Conservation (phyloP, 2,888 invertebrate species). For the Papilio elwesi region DNA sequence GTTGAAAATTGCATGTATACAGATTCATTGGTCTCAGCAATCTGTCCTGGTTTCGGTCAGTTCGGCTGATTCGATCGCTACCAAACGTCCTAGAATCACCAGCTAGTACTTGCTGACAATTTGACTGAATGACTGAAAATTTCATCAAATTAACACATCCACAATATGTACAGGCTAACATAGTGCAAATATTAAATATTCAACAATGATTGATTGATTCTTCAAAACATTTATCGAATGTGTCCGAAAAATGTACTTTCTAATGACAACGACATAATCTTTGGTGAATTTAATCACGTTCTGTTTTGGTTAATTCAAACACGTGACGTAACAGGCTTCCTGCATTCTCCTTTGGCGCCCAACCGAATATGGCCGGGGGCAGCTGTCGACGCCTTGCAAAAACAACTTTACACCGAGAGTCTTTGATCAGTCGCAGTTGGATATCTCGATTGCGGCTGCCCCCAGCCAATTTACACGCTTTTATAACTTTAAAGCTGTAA, state of each 20-base stretch:
- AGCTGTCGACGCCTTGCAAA: slow-evolving; percentile 47
- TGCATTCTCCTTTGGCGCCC: slow-evolving; percentile 8
- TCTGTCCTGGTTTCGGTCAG: too few relatives aligned
- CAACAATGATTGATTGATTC: too few relatives aligned
- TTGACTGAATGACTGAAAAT: too few relatives aligned
- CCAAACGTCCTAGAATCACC: too few relatives aligned
- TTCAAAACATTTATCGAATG: not conserved
- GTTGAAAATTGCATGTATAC: too few relatives aligned
- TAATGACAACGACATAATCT: not conserved
- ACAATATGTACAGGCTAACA: too few relatives aligned
- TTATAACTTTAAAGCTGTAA: slow-evolving; percentile 24
- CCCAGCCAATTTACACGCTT: slow-evolving; percentile 40
- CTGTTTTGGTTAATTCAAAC: too few relatives aligned
- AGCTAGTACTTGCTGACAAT: too few relatives aligned
- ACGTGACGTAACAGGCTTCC: slow-evolving; percentile 13
- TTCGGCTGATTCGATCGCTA: too few relatives aligned
- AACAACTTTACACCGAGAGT: slow-evolving; percentile 56
- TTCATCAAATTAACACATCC: too few relatives aligned
- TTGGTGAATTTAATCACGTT: slow-evolving; percentile 4
- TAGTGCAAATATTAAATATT: too few relatives aligned
- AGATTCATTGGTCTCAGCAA: too few relatives aligned
- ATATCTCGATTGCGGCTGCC: slow-evolving; percentile 52
- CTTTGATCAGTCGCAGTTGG: slow-evolving; percentile 62
- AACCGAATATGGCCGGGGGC: slow-evolving; percentile 10
- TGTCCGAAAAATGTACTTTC: not conserved